Conservation (phyloP, 2,797 vertebrate genomes). For the Petrocephalus sullivani region DNA sequence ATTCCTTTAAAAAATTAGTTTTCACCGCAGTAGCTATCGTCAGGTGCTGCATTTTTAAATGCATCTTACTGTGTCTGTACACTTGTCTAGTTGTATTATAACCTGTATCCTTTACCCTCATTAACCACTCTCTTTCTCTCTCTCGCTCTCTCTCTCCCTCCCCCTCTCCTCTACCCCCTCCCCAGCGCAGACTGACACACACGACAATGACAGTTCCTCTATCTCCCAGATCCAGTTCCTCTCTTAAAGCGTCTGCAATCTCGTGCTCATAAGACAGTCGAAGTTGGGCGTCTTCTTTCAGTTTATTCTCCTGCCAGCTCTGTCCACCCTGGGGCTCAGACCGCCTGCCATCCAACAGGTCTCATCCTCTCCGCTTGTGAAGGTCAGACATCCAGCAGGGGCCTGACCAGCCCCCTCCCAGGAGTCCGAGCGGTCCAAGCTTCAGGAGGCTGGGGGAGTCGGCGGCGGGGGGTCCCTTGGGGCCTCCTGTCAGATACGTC, state of each 20-base stretch:
- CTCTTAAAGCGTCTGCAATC: constrained; percentile 62
- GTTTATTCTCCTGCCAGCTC: neutral
- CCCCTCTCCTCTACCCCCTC: neutral
- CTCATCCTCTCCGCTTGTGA: constrained; percentile 33
- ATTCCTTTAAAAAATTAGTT: neutral
- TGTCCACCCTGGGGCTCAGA: constrained; percentile 22
- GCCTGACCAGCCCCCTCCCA: neutral
- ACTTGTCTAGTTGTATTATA: neutral
- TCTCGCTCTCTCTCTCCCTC: neutral
- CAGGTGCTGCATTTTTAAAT: neutral
- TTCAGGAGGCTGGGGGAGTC: neutral
- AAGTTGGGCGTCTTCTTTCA: constrained; percentile 25
- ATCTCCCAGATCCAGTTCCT: constrained; percentile 70
- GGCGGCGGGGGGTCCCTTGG: neutral
- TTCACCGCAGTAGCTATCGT: neutral
- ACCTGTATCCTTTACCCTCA: constrained; percentile 35
- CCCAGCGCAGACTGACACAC: constrained; percentile 25
- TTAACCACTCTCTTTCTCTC: neutral
- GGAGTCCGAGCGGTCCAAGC: constrained; percentile 21
- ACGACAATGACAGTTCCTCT: constrained; percentile 65
- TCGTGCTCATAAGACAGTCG: constrained; percentile 46
- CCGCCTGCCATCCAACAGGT: constrained; percentile 26
- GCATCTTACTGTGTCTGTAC: neutral
- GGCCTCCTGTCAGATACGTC: neutral
- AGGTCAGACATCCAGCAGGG: constrained; percentile 35